phyloP scores from a whole-genome alignment of 2,797 vertebrate species.

The Arnoldichthys spilopterus region DNA sequence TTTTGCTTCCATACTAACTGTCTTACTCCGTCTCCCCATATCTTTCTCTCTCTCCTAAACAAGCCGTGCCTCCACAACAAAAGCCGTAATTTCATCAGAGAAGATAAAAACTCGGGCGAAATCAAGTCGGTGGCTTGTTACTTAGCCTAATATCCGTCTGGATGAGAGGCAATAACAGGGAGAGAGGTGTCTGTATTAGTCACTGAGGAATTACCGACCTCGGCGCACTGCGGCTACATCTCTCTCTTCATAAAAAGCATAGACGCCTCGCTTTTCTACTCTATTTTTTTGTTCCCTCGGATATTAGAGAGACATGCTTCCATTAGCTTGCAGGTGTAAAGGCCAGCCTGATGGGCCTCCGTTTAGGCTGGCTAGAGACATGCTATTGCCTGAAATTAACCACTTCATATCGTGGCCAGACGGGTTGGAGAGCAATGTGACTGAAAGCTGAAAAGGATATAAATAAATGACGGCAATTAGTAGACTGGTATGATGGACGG shows the following conservation, averaged over 20 bases:
- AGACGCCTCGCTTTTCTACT: slow-evolving; percentile 1
- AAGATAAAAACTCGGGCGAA: slow-evolving; percentile 75
- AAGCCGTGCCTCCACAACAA: slow-evolving; percentile 41
- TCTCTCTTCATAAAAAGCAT: neutral
- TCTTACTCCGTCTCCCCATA: slow-evolving; percentile 36
- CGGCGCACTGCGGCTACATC: neutral
- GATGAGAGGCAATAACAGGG: slow-evolving; percentile 75
- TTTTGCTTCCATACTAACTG: slow-evolving; percentile 24
- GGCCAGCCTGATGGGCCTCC: neutral
- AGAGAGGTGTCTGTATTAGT: slow-evolving; percentile 68
- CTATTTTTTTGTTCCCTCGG: neutral
- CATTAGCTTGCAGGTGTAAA: slow-evolving; percentile 18
- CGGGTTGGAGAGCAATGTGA: neutral
- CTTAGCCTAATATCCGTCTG: slow-evolving; percentile 73
- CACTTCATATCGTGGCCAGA: slow-evolving; percentile 7
- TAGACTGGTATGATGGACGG: slow-evolving; percentile 25
- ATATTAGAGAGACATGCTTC: neutral
- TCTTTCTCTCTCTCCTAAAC: slow-evolving; percentile 52
- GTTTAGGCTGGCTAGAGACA: neutral
- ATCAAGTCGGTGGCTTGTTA: slow-evolving; percentile 76
- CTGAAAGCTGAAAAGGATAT: slow-evolving; percentile 40
- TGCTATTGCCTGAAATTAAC: slow-evolving; percentile 12
- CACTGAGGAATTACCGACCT: slow-evolving; percentile 57
- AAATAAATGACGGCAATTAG: slow-evolving; percentile 55
- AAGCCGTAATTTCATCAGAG: slow-evolving; percentile 76